Base-by-base conservation (phyloP, 2,888 invertebrate species). In the Eulithis testata region DNA sequence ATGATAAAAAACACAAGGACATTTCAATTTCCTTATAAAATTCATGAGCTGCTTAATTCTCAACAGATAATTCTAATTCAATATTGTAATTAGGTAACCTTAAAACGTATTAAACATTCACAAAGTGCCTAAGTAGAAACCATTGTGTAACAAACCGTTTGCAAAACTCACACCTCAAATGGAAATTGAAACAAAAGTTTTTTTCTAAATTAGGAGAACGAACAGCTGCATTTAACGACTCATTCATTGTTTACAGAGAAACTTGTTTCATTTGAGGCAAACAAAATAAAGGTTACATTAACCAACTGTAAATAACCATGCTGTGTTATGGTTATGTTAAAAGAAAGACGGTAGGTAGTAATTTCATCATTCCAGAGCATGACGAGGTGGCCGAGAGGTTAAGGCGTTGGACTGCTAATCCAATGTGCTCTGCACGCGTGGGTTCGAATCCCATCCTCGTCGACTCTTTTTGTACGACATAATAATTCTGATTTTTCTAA, bases 381-480 rank as follows among this genome's bases (percentile, higher is more conserved):
- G 92, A 93, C 92, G 93, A 93, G 93, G 93, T 93, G 93, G 93
- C 93, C 93, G 93, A 93, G 93, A 82, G 93, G 93, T 93, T 93
- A 93, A 93, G 93, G 93, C 93, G 93, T 93, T 93, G 93, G 93
- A 93, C 95, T 96, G 96, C 96, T 96, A 96, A 96, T 96, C 96
- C 95, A 96, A 95, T 96, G 95, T 95, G 96, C 95, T 96, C 95
- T 96, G 95, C 96, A 95, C 95, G 96, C 96, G 95, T 95, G 95
- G 95, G 96, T 96, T 95, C 95, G 95, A 95, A 95, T 96, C 95
- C 95, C 95, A 95, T 95, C 95, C 95, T 95, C 95, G 95, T 95
- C 95, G 95, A 78, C 84, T 45, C 4, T 64, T 73, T 76, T 73
- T 76, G 73, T 69, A 54, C 11, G 44, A 31, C 1, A 55, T 44